These are phyloP conservation scores for Xylocopa sonorina DNA, from an alignment of 1,140 invertebrate genomes.

Conservation along the genomic window DNA sequence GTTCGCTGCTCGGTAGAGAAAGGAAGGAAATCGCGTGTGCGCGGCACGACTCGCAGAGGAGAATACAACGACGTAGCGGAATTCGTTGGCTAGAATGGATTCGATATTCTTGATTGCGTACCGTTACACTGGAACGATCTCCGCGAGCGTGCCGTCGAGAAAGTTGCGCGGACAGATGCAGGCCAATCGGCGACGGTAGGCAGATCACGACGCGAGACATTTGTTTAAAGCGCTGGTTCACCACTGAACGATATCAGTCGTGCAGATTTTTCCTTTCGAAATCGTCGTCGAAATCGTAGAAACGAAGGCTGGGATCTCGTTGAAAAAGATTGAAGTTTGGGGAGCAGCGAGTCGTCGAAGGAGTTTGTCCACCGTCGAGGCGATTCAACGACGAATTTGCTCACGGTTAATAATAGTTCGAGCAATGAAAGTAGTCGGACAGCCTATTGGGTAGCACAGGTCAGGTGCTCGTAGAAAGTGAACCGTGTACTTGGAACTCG, in stretches of 20 bases:
- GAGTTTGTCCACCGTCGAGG: conserved; percentile 49
- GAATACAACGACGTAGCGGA: conserved; percentile 32
- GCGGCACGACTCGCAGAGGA: conserved; percentile 16
- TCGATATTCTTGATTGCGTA: conserved; percentile 35
- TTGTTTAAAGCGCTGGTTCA: too few relatives aligned
- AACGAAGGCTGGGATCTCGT: too few relatives aligned
- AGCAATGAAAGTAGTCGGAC: conserved; percentile 71
- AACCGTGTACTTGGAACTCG: conserved; percentile 67
- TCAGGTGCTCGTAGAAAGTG: conserved; percentile 74
- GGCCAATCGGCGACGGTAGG: too few relatives aligned
- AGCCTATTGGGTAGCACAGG: conserved; percentile 66
- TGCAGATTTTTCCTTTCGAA: too few relatives aligned
- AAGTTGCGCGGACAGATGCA: conserved; percentile 16
- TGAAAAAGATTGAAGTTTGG: too few relatives aligned
- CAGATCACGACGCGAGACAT: too few relatives aligned
- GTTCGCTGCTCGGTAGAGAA: conserved; percentile 72
- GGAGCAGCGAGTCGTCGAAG: too few relatives aligned
- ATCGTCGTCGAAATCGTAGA: too few relatives aligned
- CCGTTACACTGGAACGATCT: conserved; percentile 18
- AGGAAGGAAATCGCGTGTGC: conserved; percentile 75
- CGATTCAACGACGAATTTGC: conserved; percentile 66
- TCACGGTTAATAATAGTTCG: conserved; percentile 68
- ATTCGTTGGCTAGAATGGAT: conserved; percentile 56
- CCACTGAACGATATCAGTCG: too few relatives aligned
- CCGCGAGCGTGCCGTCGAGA: not conserved